Evolutionary conservation across 1,140 invertebrate species (phyloP).

Genomic region (Homalodisca vitripennis): DNA sequence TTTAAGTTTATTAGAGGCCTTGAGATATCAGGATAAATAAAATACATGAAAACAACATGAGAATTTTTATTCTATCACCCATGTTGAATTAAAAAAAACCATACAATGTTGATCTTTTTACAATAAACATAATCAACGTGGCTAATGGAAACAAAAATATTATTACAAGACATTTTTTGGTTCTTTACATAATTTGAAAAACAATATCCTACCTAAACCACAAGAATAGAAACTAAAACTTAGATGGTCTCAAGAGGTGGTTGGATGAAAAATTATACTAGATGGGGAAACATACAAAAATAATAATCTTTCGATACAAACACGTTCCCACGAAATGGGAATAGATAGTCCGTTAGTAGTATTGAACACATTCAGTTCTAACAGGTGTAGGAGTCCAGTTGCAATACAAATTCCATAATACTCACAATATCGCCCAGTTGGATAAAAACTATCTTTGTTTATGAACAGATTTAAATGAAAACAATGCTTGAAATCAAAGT

Average conservation of each 20-base stretch:
- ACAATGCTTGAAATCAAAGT: too few relatives aligned
- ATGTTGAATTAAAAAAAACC: background rate
- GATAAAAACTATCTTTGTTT: background rate
- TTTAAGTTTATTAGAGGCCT: too few relatives aligned
- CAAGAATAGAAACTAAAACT: background rate
- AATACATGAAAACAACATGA: background rate
- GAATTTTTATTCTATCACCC: background rate
- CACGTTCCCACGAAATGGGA: background rate
- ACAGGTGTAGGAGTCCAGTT: background rate
- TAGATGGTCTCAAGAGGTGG: background rate
- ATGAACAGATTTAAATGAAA: too few relatives aligned
- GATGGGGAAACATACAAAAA: background rate
- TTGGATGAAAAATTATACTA: too few relatives aligned
- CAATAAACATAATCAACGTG: background rate
- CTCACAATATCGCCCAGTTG: background rate
- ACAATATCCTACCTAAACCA: background rate
- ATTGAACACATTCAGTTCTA: background rate
- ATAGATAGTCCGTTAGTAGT: background rate
- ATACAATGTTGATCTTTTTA: background rate
- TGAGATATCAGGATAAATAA: too few relatives aligned
- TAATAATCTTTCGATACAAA: background rate
- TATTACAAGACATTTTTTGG: background rate
- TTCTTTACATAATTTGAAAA: background rate
- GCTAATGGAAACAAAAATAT: background rate
- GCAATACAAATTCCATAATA: background rate